Evolutionary conservation across 92 coral and sea anemone species (phyloP), one percentile per base, ranked within the genome.

Genomic region (Umimayanthus kanabou): DNA sequence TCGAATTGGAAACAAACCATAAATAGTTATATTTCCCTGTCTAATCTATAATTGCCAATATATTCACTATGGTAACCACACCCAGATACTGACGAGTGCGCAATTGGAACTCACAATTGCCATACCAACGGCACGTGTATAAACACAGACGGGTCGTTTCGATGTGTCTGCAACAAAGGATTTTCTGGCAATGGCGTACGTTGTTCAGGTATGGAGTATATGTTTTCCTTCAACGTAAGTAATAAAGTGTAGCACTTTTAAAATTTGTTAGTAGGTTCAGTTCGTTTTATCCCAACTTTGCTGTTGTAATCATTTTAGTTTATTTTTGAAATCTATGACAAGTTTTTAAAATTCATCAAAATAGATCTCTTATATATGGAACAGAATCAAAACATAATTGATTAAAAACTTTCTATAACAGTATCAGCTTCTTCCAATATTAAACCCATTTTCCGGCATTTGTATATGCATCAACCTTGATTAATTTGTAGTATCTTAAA

Each of bases 61-160:
- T 16, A 9, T 15, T 77, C 22, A 45, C 33, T 4, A 45, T 77
- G 58, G 64, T 26, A 28, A 79, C 66, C 26, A 1, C 29, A 26
- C 42, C 10, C 78, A 95, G 98, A 95, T 92, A 93, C 84, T 37
- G 88, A 95, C 84, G 98, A 95, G 65, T 95, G 98, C 39, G 82
- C 11, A 37, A 81, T 82, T 1, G 88, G 88, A 26, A 66, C 92
- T 26, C 95, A 92, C 50, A 92, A 92, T 88, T 95, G 98, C 58
- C 94, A 94, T 85, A 79, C 86, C 18, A 90, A 95, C 78, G 98
- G 90, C 33, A 87, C 85, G 15, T 95, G 98, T 66, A 85, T 87
- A 0, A 95, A 95, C 84, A 93, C 94, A 39, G 98, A 95, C 84
- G 98, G 96, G 42, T 95, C 96, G 18, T 95, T 95, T 61, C 67